Conservation (phyloP, 1,140 invertebrate genomes). For the Pseudomyrmex flavicornis region DNA sequence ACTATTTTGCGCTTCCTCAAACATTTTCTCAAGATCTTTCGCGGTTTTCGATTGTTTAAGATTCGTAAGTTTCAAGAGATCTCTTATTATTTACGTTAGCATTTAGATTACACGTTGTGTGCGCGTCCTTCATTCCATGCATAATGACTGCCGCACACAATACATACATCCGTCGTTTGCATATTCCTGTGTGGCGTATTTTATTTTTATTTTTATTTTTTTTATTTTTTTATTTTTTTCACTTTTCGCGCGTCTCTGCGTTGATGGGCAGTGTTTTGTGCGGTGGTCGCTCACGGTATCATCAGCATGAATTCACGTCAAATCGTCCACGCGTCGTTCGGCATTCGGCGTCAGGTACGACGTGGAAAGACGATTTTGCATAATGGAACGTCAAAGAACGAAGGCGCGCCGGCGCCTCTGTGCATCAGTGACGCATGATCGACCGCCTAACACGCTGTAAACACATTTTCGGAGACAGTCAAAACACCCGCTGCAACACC, state of each 20-base stretch:
- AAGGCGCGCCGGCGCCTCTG: constrained; percentile 61
- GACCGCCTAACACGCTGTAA: constrained; percentile 73
- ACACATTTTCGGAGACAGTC: constrained; percentile 73
- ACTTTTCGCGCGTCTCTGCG: constrained; percentile 39
- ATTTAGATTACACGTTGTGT: constrained; percentile 15
- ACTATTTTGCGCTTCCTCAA: too few species aligned
- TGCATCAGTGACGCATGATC: constrained; percentile 73
- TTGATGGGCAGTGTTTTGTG: constrained; percentile 63
- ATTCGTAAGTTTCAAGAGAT: background rate
- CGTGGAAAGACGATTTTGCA: constrained; percentile 73
- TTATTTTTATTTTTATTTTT: background rate
- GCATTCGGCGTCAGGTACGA: constrained; percentile 67
- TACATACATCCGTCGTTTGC: too few species aligned
- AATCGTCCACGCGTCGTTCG: constrained; percentile 73
- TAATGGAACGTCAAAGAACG: constrained; percentile 76
- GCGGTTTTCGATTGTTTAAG: background rate
- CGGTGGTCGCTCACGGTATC: constrained; percentile 45
- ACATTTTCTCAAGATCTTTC: background rate
- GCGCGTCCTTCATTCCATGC: background rate
- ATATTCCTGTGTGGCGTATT: too few species aligned
- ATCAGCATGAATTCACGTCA: constrained; percentile 70
- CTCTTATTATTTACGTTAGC: constrained; percentile 6
- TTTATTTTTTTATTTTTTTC: constrained; percentile 11
- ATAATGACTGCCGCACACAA: too few species aligned
- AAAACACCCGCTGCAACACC: constrained; percentile 59